Evolutionary conservation across 2,888 invertebrate genomes (phyloP).

Genomic region (Mesochorus sp.): DNA sequence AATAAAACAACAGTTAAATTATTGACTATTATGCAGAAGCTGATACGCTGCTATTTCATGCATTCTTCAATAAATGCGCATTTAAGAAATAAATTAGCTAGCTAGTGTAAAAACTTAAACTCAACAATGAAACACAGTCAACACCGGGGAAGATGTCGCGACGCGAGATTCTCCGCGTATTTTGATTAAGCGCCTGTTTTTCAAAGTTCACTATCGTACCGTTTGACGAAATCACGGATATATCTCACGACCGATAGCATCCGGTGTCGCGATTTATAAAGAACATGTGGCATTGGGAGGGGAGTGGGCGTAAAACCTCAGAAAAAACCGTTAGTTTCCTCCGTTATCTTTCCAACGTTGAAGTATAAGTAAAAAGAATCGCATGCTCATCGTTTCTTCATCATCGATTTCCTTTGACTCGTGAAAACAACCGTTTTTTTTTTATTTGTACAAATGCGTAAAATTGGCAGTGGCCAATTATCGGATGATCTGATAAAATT

Average conservation of each 20-base stretch:
- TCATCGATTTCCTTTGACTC: background rate
- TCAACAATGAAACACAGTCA: constrained; percentile 64
- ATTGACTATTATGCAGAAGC: constrained; percentile 61
- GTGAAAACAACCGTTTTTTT: constrained; percentile 1
- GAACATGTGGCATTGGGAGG: constrained; percentile 60
- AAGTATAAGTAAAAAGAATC: constrained; percentile 42
- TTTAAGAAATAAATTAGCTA: constrained; percentile 64
- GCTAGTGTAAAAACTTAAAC: constrained; percentile 66
- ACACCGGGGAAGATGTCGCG: constrained; percentile 65
- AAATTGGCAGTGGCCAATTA: constrained; percentile 41
- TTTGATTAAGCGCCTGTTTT: background rate
- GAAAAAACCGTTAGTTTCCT: constrained; percentile 39
- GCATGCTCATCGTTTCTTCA: background rate
- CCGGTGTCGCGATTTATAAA: constrained; percentile 62
- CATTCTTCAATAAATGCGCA: constrained; percentile 43
- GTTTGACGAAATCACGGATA: constrained; percentile 26
- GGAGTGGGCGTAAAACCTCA: constrained; percentile 32
- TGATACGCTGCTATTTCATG: constrained; percentile 1
- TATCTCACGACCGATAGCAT: constrained; percentile 57
- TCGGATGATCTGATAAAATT: constrained; percentile 6
- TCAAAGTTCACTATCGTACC: constrained; percentile 12
- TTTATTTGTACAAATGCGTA: background rate
- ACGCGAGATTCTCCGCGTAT: constrained; percentile 29
- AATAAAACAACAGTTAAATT: constrained; percentile 62
- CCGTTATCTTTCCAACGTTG: constrained; percentile 47